These are phyloP conservation scores for Limnephilus auricula DNA, from an alignment of 2,888 invertebrate genomes.

Conservation along the genomic window DNA sequence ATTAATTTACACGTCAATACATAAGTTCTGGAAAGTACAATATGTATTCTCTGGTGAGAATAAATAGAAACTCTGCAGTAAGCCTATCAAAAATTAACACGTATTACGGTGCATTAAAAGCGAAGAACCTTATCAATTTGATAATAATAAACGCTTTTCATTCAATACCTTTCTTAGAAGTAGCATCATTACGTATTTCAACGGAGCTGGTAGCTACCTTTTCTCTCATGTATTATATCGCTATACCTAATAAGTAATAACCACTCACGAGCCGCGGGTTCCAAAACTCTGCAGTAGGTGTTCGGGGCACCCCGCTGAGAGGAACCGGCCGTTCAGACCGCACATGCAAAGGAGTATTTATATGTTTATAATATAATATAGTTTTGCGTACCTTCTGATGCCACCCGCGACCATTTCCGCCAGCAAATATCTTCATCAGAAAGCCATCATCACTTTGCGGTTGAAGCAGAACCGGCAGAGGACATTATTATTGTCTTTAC, in stretches of 20 bases:
- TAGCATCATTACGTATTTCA: background rate
- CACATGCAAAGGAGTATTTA: constrained; percentile 46
- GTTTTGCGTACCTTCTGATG: constrained; percentile 25
- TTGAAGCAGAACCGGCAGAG: background rate
- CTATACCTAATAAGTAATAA: background rate
- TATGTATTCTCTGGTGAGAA: too few species aligned
- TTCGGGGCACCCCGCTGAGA: constrained; percentile 40
- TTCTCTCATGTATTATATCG: background rate
- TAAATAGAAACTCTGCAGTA: too few species aligned
- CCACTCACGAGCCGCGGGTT: background rate
- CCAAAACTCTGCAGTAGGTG: constrained; percentile 43
- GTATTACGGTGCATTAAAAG: background rate
- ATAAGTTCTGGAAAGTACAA: too few species aligned
- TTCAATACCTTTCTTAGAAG: background rate
- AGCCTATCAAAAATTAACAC: background rate
- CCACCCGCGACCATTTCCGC: constrained; percentile 57
- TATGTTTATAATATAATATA: constrained; percentile 9
- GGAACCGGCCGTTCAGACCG: constrained; percentile 33
- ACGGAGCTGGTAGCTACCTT: background rate
- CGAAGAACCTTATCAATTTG: background rate
- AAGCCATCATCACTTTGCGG: constrained; percentile 35
- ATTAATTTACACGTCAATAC: too few species aligned
- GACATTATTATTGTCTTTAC: background rate
- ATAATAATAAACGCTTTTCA: background rate
- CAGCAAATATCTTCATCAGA: constrained; percentile 56